Conservation (phyloP, 2,113 vertebrate genomes). For the Potamarius usumacintae region DNA sequence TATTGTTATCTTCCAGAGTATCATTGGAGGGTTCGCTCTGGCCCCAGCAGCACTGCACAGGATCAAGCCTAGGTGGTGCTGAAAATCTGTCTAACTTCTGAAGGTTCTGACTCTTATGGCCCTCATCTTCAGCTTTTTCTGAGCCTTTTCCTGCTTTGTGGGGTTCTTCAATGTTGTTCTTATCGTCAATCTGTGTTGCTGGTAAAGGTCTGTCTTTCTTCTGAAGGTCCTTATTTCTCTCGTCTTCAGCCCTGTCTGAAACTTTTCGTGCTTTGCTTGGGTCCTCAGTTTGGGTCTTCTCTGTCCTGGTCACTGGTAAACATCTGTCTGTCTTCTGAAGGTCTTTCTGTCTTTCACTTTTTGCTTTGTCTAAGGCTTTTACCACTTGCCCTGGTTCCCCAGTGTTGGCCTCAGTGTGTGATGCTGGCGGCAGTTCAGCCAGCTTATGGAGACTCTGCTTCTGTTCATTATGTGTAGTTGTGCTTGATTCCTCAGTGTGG, state of each 20-base stretch:
- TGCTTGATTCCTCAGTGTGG: slow-evolving; percentile 8
- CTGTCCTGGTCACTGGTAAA: background rate
- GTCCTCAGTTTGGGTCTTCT: slow-evolving; percentile 15
- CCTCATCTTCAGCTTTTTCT: slow-evolving; percentile 39
- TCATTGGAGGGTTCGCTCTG: slow-evolving; percentile 33
- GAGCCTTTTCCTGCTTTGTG: background rate
- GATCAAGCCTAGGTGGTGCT: slow-evolving; percentile 42
- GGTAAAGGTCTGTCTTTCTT: background rate
- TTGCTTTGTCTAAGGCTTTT: background rate
- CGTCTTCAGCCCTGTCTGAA: slow-evolving; percentile 9
- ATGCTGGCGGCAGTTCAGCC: background rate
- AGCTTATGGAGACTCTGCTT: background rate
- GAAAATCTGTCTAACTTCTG: slow-evolving; percentile 32
- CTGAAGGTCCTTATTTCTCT: background rate
- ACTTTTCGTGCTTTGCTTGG: background rate
- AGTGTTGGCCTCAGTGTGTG: background rate
- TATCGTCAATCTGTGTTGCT: background rate
- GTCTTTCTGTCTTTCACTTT: background rate
- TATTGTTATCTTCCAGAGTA: slow-evolving; percentile 66
- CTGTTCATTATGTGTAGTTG: background rate
- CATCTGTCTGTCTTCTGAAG: background rate
- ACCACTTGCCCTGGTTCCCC: background rate
- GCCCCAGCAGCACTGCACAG: slow-evolving; percentile 65
- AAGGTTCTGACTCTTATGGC: slow-evolving; percentile 24
- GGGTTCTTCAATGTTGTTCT: background rate